Evolutionary conservation across 2,797 vertebrate species (phyloP), one percentile per base, ranked within the genome.

Genomic region (Melanotaenia nigrans): DNA sequence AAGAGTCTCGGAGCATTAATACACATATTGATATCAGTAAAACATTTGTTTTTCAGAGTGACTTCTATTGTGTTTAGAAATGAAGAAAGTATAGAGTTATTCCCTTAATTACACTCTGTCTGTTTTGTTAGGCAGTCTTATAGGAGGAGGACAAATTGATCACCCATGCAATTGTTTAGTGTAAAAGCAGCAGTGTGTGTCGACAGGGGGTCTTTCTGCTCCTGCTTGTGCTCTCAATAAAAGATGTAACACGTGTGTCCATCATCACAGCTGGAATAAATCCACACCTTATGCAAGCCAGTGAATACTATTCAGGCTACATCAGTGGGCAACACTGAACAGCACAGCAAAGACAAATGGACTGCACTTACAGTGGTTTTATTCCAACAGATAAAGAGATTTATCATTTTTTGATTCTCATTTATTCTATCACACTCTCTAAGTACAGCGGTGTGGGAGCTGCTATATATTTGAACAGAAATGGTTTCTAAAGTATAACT

Each of bases 11-110:
- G 14, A 13, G 65, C 63, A 32, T 70, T 61, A 77, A 65, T 20
- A 51, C 14, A 45, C 28, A 22, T 45, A 60, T 2, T 45, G 24
- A 51, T 75, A 81, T 78, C 65, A 36, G 76, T 75, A 13, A 42
- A 60, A 78, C 5, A 10, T 33, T 53, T 49, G n/a, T 64, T 68
- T 22, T 63, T 65, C 11, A 24, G 3, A 30, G 30, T 42, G 45
- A 3, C 6, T 1, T 24, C 14, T 24, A 45, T 59, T 61, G 36
- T 75, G 53, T 6, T n/a, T 1, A 60, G 45, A 51, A 28, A 12
- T 3, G 14, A 64, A 54, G 2, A 10, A 13, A 56, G 28, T 62
- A 18, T 0, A 35, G 25, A n/a, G 22, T 56, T 2, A 69, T 55
- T 56, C 45, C 25, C 66, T 33, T 12, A 64, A 64, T 30, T 10